phyloP scores from a whole-genome alignment of 2,113 vertebrate species.

The Erpornis zantholeuca region DNA sequence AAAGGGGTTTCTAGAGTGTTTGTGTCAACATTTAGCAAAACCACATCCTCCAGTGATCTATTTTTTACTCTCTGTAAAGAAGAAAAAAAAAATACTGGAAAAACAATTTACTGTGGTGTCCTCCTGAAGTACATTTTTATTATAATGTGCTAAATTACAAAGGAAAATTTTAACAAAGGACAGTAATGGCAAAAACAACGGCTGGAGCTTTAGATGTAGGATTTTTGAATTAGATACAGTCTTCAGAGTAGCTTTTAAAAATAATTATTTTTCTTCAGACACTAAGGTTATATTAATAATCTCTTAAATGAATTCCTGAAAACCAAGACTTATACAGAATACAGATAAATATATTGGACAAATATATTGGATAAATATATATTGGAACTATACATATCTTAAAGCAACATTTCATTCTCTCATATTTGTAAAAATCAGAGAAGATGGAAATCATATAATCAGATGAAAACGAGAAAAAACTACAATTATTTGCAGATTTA shows the following conservation, averaged over 20 bases:
- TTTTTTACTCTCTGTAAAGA: constrained; percentile 84
- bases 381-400: not conserved
- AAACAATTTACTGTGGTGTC: not conserved
- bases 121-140: not conserved
- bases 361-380: not conserved
- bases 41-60: constrained; percentile 91
- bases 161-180: not conserved
- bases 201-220: not conserved
- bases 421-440: not conserved
- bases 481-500: not conserved
- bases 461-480: not conserved
- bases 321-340: not conserved
- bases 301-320: not conserved
- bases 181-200: not conserved
- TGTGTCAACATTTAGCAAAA: constrained; percentile 94
- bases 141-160: not conserved
- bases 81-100: not conserved
- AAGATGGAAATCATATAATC: not conserved
- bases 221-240: not conserved
- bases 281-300: not conserved
- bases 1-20: constrained; percentile 93
- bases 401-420: not conserved
- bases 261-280: not conserved
- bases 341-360: not conserved
- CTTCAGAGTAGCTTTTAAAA: not conserved